Conservation (phyloP, 1,140 invertebrate genomes). For the Cydia fagiglandana region DNA sequence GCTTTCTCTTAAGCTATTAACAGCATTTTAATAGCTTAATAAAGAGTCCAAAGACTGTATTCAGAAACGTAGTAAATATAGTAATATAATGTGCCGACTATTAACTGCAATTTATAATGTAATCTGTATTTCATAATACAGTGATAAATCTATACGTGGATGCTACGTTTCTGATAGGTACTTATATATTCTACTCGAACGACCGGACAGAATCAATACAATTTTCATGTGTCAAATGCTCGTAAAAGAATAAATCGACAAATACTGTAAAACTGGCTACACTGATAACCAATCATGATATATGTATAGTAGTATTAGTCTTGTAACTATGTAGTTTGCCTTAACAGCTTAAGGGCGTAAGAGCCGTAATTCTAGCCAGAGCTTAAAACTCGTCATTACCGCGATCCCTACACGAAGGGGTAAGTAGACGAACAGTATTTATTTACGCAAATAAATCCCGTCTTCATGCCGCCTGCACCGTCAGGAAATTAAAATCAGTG, state of each 20-base stretch:
- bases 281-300: no score
- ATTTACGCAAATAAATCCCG: slow-evolving; percentile 30
- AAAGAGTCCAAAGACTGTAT: neutral
- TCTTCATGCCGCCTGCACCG: slow-evolving; percentile 25
- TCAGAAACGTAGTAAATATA: neutral
- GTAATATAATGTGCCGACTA: no score
- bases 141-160: neutral
- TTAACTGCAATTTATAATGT: no score
- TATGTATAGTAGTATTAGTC: no score
- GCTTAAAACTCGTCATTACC: slow-evolving; percentile 3
- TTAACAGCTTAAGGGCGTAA: neutral
- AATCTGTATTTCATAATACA: no score
- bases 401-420: slow-evolving; percentile 3
- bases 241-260: no score
- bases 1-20: neutral
- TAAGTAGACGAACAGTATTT: slow-evolving; percentile 26
- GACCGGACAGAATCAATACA: no score
- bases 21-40: slow-evolving; percentile 1
- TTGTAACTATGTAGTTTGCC: no score
- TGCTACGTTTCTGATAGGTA: no score
- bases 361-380: neutral
- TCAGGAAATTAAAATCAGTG: slow-evolving; percentile 31
- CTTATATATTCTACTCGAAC: no score
- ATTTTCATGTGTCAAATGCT: no score
- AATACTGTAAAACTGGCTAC: no score